Evolutionary conservation across 92 coral and sea anemone species (phyloP).

Genomic region (Plumapathes pennacea): DNA sequence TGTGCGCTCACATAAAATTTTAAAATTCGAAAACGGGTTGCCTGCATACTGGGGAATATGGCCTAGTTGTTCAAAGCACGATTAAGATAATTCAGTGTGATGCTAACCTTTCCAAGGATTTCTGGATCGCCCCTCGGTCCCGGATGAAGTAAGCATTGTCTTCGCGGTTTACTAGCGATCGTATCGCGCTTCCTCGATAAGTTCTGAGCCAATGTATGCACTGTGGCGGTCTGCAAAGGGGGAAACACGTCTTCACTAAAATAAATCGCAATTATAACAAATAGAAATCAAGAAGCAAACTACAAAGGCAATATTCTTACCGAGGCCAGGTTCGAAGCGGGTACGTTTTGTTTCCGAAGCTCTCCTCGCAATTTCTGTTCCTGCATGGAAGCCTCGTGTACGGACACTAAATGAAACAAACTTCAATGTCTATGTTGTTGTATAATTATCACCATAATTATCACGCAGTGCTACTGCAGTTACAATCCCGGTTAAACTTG

Average conservation of each 20-base stretch:
- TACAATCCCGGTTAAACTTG: too few species aligned
- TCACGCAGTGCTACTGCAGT: too few species aligned
- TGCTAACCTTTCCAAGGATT: conserved; percentile 85
- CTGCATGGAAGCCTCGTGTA: conserved; percentile 90
- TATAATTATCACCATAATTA: too few species aligned
- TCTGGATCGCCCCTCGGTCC: conserved; percentile 95
- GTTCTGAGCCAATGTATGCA: conserved; percentile 52
- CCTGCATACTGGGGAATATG: too few species aligned
- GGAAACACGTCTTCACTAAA: too few species aligned
- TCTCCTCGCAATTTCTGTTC: conserved; percentile 92
- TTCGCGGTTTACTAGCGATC: conserved; percentile 73
- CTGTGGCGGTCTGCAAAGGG: conserved; percentile 59
- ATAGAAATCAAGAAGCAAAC: too few species aligned
- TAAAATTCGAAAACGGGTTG: too few species aligned
- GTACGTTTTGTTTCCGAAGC: conserved; percentile 79
- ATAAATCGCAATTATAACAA: too few species aligned
- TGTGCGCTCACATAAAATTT: too few species aligned
- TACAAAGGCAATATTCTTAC: too few species aligned
- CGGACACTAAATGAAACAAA: conserved; percentile 66
- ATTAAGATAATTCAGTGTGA: neutral
- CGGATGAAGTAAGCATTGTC: conserved; percentile 83
- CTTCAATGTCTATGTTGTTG: neutral
- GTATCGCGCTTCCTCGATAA: conserved; percentile 65
- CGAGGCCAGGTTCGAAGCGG: conserved; percentile 63
- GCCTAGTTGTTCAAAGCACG: too few species aligned